A percentile compares a stretch with the other conserved stretches of the same genome.
These are phyloP conservation scores for Eciton burchellii DNA, from an alignment of 1,140 invertebrate genomes.

Conservation along the genomic window DNA sequence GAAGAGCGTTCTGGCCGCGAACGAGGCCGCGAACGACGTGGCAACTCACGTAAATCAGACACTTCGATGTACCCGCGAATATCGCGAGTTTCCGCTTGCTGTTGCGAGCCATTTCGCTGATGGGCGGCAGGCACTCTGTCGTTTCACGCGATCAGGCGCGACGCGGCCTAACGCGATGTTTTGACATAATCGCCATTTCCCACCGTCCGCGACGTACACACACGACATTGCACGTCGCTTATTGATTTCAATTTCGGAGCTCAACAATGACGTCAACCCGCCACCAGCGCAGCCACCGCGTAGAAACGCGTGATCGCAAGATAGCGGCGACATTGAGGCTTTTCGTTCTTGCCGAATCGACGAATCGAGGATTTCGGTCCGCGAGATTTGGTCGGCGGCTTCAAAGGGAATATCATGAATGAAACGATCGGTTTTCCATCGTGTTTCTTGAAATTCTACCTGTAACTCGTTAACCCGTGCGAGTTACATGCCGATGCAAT, in stretches of 20 bases:
- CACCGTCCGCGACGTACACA: constrained; percentile 80
- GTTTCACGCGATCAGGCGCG: constrained; percentile 68
- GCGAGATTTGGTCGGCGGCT: too few species aligned
- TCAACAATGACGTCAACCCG: constrained; percentile 79
- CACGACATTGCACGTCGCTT: constrained; percentile 78
- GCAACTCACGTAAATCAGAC: constrained; percentile 82
- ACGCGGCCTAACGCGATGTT: constrained; percentile 71
- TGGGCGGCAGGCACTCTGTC: constrained; percentile 54
- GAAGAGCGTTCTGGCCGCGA: background rate
- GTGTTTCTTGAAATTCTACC: too few species aligned
- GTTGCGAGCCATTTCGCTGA: constrained; percentile 77
- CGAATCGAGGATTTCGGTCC: too few species aligned
- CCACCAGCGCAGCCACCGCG: constrained; percentile 43
- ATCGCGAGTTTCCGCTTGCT: constrained; percentile 82
- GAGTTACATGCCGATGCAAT: too few species aligned
- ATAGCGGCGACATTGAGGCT: too few species aligned
- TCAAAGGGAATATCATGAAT: too few species aligned
- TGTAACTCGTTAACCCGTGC: too few species aligned
- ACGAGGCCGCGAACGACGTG: constrained; percentile 14
- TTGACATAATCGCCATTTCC: constrained; percentile 82
- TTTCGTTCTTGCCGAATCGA: too few species aligned
- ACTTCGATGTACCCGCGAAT: constrained; percentile 82
- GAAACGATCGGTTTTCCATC: too few species aligned
- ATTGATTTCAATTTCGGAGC: constrained; percentile 83
- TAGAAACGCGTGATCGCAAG: background rate